These are phyloP conservation scores for Diaperis boleti DNA, from an alignment of 2,888 invertebrate genomes.

Conservation along the genomic window DNA sequence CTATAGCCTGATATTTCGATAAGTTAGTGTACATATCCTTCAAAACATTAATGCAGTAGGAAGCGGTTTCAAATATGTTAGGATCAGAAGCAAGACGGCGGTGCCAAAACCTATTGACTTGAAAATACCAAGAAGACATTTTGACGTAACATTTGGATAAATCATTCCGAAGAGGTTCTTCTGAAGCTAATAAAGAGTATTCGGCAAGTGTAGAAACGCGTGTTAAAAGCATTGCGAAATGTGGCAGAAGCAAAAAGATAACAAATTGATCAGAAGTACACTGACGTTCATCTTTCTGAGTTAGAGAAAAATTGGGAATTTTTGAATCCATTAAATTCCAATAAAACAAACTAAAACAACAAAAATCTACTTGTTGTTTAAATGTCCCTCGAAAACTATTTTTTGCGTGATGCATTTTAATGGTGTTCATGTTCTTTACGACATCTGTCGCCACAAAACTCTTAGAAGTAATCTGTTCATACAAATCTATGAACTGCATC, in stretches of 20 bases:
- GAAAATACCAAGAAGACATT: too few relatives aligned
- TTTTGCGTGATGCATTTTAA: background rate
- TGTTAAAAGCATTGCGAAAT: too few relatives aligned
- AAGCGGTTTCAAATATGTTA: too few relatives aligned
- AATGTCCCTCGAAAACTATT: background rate
- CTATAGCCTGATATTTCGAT: background rate
- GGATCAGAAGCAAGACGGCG: too few relatives aligned
- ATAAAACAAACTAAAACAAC: background rate
- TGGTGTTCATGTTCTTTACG: background rate
- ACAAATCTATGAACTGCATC: constrained; percentile 42
- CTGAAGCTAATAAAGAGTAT: too few relatives aligned
- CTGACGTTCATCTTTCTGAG: background rate
- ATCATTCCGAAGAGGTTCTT: too few relatives aligned
- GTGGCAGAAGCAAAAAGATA: constrained; percentile 60
- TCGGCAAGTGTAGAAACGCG: too few relatives aligned
- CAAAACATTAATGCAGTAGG: too few relatives aligned
- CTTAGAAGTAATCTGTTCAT: constrained; percentile 55
- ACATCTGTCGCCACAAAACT: background rate
- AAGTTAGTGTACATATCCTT: too few relatives aligned
- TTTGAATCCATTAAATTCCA: constrained; percentile 1
- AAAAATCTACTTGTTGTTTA: background rate
- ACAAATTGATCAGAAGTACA: constrained; percentile 69
- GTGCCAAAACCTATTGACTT: too few relatives aligned
- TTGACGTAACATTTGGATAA: too few relatives aligned
- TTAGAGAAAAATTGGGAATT: background rate